These are phyloP conservation scores for Aptenodytes forsteri DNA, from an alignment of 2,113 vertebrate genomes.

Conservation along the genomic window DNA sequence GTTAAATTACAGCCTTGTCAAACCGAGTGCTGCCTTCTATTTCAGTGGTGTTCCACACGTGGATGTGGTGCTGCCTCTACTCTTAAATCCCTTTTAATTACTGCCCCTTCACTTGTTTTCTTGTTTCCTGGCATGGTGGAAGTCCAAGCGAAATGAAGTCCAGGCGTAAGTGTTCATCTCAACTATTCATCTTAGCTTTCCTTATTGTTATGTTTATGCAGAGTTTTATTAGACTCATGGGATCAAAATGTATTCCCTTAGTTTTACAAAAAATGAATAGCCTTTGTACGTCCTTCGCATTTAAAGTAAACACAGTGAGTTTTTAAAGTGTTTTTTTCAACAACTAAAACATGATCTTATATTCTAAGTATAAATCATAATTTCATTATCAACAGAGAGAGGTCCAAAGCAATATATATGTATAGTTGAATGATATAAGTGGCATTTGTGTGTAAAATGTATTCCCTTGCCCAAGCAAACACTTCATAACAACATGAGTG, in stretches of 20 bases:
- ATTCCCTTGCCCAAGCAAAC: constrained; percentile 39
- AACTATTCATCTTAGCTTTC: constrained; percentile 20
- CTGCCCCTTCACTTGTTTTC: neutral
- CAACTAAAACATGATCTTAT: neutral
- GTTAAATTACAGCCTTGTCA: neutral
- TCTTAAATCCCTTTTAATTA: constrained; percentile 34
- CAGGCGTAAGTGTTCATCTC: constrained; percentile 24
- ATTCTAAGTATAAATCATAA: constrained; percentile 33
- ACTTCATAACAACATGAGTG: constrained; percentile 40
- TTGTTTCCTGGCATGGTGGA: constrained; percentile 13
- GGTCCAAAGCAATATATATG: neutral
- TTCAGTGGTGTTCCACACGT: neutral
- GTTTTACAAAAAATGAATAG: constrained; percentile 43
- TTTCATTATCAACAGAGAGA: constrained; percentile 60
- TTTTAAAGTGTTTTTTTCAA: constrained; percentile 39
- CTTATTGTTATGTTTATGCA: constrained; percentile 53
- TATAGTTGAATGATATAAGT: constrained; percentile 15
- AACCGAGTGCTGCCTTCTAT: neutral
- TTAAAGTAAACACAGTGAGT: constrained; percentile 36
- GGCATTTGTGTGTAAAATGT: neutral
- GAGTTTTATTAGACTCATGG: constrained; percentile 56
- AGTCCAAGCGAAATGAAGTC: neutral
- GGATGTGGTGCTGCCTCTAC: neutral
- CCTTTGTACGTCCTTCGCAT: constrained; percentile 8
- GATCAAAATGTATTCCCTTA: constrained; percentile 37